Conservation (phyloP, 2,888 invertebrate genomes). For the Scaptomyza flava region DNA sequence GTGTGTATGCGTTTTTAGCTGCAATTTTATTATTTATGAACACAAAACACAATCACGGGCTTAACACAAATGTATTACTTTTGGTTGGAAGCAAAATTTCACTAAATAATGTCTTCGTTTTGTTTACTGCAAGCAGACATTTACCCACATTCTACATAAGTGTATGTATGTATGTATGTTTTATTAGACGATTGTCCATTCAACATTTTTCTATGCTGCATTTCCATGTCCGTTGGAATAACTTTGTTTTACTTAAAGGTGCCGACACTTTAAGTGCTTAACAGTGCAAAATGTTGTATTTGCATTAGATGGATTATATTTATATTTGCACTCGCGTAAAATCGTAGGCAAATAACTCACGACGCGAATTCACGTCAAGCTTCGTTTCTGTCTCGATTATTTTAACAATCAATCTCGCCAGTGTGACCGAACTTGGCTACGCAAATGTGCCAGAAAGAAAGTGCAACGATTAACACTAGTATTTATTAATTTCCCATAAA, state of each 20-base stretch:
- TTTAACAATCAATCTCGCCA: constrained; percentile 29
- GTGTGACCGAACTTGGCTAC: constrained; percentile 14
- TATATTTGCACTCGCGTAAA: constrained; percentile 60
- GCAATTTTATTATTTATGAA: constrained; percentile 55
- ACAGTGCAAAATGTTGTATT: constrained; percentile 13
- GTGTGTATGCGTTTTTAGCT: constrained; percentile 23
- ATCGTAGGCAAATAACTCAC: constrained; percentile 41
- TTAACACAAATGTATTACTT: constrained; percentile 18
- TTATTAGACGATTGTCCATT: constrained; percentile 56
- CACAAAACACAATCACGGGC: constrained; percentile 20
- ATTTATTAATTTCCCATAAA: constrained; percentile 1
- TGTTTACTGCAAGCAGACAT: constrained; percentile 48
- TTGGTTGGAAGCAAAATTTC: constrained; percentile 57
- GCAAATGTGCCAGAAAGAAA: background rate
- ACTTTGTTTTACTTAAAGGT: constrained; percentile 11
- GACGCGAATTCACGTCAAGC: constrained; percentile 62
- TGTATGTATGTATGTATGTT: constrained; percentile 29
- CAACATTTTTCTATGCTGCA: constrained; percentile 42
- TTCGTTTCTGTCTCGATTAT: constrained; percentile 44
- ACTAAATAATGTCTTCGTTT: constrained; percentile 46
- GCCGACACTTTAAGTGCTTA: constrained; percentile 5
- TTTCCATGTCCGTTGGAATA: constrained; percentile 10
- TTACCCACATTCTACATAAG: constrained; percentile 12
- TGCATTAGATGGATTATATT: constrained; percentile 16
- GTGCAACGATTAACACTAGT: background rate